phyloP scores from a whole-genome alignment of 2,797 vertebrate species.

The Chiroxiphia lanceolata region DNA sequence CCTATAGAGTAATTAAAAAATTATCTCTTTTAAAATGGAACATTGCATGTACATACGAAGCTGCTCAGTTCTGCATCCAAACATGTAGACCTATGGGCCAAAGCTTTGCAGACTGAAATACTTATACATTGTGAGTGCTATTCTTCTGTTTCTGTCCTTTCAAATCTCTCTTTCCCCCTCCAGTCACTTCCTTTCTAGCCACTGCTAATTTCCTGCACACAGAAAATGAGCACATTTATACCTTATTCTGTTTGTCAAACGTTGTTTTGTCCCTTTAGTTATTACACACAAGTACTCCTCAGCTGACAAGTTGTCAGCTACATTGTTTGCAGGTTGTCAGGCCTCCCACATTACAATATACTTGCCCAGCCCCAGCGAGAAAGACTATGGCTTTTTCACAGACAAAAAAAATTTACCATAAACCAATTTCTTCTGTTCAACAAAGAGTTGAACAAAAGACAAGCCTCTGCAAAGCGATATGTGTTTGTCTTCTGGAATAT shows the following conservation, averaged over 20 bases:
- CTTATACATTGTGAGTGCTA: not conserved
- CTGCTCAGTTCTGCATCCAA: not conserved
- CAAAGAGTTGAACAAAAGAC: not conserved
- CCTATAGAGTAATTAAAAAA: not conserved
- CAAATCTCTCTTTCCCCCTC: not conserved
- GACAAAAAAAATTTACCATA: not conserved
- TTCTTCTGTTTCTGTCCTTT: not conserved
- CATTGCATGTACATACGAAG: fast-evolving
- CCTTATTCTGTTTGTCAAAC: not conserved
- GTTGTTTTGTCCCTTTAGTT: not conserved
- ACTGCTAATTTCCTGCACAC: not conserved
- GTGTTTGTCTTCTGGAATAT: not conserved
- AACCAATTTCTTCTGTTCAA: conserved; percentile 4
- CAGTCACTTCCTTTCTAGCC: not conserved
- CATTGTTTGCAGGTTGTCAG: not conserved
- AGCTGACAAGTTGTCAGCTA: not conserved
- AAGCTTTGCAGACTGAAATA: not conserved
- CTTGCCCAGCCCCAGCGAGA: not conserved
- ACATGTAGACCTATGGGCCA: not conserved
- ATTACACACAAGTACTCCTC: not conserved
- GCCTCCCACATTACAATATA: not conserved
- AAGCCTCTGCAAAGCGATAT: not conserved
- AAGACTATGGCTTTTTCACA: not conserved
- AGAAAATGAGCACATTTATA: not conserved
- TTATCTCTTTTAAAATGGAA: not conserved